Evolutionary conservation across 2,113 vertebrate genomes (phyloP).

Genomic region (Columbina picui): DNA sequence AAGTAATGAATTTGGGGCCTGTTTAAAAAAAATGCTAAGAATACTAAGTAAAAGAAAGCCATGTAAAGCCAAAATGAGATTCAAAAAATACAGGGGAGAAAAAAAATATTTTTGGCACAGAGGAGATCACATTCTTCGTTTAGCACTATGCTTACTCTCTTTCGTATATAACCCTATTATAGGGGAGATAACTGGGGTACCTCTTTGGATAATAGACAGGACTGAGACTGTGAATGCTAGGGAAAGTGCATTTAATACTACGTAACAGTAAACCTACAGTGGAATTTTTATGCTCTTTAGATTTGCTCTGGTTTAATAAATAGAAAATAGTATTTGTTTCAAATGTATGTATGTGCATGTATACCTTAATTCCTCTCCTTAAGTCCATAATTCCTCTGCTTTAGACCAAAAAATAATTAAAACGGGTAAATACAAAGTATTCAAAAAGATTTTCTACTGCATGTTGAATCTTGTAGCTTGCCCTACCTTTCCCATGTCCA

Average conservation of each 20-base stretch:
- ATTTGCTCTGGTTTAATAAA: neutral
- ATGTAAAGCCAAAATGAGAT: neutral
- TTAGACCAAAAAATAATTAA: neutral
- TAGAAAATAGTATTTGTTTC: neutral
- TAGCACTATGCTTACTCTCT: fast-evolving
- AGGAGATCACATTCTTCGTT: neutral
- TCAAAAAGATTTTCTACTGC: neutral
- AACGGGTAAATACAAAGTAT: neutral
- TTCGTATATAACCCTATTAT: neutral
- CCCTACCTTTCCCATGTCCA: neutral
- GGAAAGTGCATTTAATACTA: neutral
- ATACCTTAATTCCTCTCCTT: neutral
- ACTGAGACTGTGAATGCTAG: neutral
- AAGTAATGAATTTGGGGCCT: neutral
- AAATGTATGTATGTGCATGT: neutral
- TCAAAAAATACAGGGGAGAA: neutral
- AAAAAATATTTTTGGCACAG: neutral
- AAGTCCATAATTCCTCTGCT: neutral
- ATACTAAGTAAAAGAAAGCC: neutral
- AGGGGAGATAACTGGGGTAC: neutral
- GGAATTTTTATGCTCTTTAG: neutral
- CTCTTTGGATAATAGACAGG: neutral
- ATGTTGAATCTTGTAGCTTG: neutral
- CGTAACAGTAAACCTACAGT: neutral
- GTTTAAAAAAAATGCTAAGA: neutral